Conservation (phyloP, 2,797 vertebrate genomes). For the Microhierax caerulescens region DNA sequence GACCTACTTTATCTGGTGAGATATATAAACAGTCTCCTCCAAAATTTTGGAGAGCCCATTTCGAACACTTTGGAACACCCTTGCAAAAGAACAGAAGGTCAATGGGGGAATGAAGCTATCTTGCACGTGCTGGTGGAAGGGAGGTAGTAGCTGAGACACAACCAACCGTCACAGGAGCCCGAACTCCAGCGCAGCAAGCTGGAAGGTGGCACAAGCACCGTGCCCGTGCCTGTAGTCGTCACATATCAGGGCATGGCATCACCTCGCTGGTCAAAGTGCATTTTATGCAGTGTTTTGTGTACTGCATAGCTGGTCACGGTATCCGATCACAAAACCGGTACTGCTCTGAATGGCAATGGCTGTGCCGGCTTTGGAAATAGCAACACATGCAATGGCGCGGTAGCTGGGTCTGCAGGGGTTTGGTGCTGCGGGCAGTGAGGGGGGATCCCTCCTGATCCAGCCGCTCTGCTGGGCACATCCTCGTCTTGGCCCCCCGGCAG, state of each 20-base stretch:
- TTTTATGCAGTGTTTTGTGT: neutral
- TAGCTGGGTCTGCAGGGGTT: neutral
- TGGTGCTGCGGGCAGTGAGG: accelerated
- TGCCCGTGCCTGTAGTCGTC: accelerated
- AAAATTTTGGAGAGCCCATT: neutral
- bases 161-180: neutral
- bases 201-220: neutral
- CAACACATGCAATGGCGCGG: accelerated
- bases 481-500: neutral
- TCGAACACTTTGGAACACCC: neutral
- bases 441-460: neutral
- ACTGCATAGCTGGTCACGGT: accelerated
- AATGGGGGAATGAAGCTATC: neutral
- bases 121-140: neutral
- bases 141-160: neutral
- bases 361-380: neutral
- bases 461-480: neutral
- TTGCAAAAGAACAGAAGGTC: neutral
- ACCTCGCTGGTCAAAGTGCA: accelerated
- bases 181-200: neutral
- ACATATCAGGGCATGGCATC: neutral
- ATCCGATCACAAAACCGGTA: neutral
- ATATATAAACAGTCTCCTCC: neutral
- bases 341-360: neutral
- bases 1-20: constrained; percentile 26